phyloP scores from a whole-genome alignment of 2,113 vertebrate genomes.

The Myanophis thanlyinensis region DNA sequence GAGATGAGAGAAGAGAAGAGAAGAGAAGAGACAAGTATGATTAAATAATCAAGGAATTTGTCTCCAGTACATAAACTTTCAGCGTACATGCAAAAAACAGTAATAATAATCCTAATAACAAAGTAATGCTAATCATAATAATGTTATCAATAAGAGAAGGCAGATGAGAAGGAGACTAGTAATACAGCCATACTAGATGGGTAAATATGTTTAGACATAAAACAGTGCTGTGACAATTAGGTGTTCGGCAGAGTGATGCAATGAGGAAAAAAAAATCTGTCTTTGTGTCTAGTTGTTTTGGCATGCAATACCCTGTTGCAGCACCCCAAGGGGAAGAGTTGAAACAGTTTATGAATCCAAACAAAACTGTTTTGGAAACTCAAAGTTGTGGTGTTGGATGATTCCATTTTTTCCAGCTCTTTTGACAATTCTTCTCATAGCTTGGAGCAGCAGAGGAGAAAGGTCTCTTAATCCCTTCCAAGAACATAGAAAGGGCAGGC shows the following conservation, averaged over 20 bases:
- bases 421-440: not conserved
- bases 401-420: not conserved
- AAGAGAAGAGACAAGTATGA: too few relatives aligned
- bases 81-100: too few relatives aligned
- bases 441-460: not conserved
- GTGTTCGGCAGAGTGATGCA: not conserved
- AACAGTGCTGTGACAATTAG: not conserved
- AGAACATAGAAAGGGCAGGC: not conserved
- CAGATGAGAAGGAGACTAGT: not conserved
- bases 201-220: not conserved
- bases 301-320: not conserved
- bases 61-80: too few relatives aligned
- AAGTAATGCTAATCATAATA: not conserved
- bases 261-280: not conserved
- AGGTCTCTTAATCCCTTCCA: not conserved
- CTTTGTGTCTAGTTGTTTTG: not conserved
- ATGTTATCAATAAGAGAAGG: not conserved
- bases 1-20: too few relatives aligned
- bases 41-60: not conserved
- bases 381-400: not conserved
- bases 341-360: not conserved
- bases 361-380: not conserved
- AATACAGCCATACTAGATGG: not conserved
- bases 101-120: not conserved
- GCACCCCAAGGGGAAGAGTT: not conserved